Evolutionary conservation across 2,797 vertebrate species (phyloP), one percentile per base, ranked within the genome.

Genomic region (Tadarida brasiliensis): DNA sequence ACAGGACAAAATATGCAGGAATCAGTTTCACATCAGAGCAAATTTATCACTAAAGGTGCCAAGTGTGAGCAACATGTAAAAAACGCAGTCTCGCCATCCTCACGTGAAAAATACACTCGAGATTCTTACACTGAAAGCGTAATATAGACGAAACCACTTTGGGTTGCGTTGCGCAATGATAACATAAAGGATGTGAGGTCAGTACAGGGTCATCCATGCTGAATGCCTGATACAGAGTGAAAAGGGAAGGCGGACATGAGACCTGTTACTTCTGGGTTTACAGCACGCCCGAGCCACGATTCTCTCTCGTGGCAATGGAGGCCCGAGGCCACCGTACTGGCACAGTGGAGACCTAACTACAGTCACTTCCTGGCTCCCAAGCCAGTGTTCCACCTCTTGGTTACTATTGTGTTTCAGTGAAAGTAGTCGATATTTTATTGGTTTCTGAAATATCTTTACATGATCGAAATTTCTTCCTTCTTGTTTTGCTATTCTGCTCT

Each of bases 391-490:
- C 7, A 35, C 35, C 44, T 24, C 59, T 85, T 19, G 28, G 51
- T 24, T 65, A 80, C 73, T 15, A 17, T 17, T 73, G 49, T 54
- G 49, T 59, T 87, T 71, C 65, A 35, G 44, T 91, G 22, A 70
- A 87, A 78, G 57, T 5, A 82, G 33, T 44, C 35, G 4, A 17
- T 57, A n/a, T 74, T 57, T 49, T 67, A 73, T 12, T 33, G 71
- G 47, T 73, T 90, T 51, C 91, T 65, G 61, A 94, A 87, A 90
- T 78, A 67, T 16, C 54, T 54, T 73, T 65, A 33, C 47, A 47
- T 30, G 30, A 83, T 54, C 30, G 68, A 94, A 80, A 77, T 70
- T 26, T 81, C 26, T 94, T 74, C 54, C 49, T 44, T 81, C 57
- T 35, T 84, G 61, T 22, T 54, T 84, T 35, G 65, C 47, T 82